These are phyloP conservation scores for Zoanthus solanderi DNA, from an alignment of 92 coral and sea anemone genomes.

Conservation along the genomic window DNA sequence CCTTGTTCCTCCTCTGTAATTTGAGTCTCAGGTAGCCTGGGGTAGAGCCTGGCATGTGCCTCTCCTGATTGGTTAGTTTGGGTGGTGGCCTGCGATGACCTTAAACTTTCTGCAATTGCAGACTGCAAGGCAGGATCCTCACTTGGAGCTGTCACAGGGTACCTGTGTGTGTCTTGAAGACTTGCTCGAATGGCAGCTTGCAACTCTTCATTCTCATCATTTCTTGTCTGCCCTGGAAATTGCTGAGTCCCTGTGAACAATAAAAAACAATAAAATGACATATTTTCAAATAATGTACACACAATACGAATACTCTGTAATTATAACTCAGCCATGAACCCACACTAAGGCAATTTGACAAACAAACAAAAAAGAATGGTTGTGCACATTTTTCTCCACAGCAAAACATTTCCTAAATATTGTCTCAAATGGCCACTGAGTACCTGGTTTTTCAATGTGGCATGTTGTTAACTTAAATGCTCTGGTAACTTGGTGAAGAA, in stretches of 20 bases:
- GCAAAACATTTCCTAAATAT: no score
- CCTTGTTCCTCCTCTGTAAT: conserved; percentile 1
- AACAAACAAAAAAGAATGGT: no score
- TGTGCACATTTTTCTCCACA: no score
- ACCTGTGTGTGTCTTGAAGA: conserved; percentile 78
- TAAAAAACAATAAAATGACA: background rate
- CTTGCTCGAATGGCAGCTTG: conserved; percentile 94
- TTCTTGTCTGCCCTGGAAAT: background rate
- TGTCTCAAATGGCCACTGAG: no score
- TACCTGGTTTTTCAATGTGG: no score
- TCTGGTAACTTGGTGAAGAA: no score
- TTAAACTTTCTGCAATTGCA: conserved; percentile 71
- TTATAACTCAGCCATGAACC: no score
- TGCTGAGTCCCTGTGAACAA: conserved; percentile 19
- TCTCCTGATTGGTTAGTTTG: conserved; percentile 35
- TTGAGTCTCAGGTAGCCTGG: conserved; percentile 61
- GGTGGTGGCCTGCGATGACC: conserved; percentile 39
- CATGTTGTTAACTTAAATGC: no score
- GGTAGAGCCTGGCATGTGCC: conserved; percentile 64
- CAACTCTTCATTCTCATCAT: conserved; percentile 87
- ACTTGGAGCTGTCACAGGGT: conserved; percentile 39
- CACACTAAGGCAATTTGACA: no score
- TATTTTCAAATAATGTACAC: background rate
- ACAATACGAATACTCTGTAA: no score
- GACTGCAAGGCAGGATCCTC: conserved; percentile 83